These are phyloP conservation scores for Malurus melanocephalus DNA, from an alignment of 2,113 vertebrate genomes.

Conservation along the genomic window DNA sequence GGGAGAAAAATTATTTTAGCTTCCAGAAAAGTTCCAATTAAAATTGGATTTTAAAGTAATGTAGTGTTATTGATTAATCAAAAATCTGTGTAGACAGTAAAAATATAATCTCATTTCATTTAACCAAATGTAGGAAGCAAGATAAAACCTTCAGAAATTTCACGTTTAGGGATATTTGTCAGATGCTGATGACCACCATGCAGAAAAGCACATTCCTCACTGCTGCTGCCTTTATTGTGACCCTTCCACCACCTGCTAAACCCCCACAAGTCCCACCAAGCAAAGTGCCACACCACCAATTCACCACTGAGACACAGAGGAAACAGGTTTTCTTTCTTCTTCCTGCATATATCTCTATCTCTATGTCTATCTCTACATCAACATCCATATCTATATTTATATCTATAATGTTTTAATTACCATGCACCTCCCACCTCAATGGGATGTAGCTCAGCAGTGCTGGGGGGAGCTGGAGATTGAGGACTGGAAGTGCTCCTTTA, in stretches of 20 bases:
- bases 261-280: background rate
- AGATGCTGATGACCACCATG: background rate
- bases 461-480: background rate
- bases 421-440: background rate
- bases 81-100: background rate
- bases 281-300: background rate
- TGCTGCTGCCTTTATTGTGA: background rate
- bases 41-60: background rate
- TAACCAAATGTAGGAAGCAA: background rate
- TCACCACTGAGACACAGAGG: background rate
- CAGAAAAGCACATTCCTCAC: background rate
- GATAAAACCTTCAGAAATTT: background rate
- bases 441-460: fast-evolving
- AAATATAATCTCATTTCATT: background rate
- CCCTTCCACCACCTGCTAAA: fast-evolving
- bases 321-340: background rate
- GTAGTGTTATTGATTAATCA: background rate
- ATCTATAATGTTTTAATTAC: background rate
- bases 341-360: background rate
- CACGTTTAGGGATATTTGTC: background rate
- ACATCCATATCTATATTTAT: background rate
- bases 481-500: background rate
- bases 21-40: background rate
- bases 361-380: no score
- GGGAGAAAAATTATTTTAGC: background rate